phyloP scores from a whole-genome alignment of 2,113 vertebrate genomes.

The Anolis carolinensis region DNA sequence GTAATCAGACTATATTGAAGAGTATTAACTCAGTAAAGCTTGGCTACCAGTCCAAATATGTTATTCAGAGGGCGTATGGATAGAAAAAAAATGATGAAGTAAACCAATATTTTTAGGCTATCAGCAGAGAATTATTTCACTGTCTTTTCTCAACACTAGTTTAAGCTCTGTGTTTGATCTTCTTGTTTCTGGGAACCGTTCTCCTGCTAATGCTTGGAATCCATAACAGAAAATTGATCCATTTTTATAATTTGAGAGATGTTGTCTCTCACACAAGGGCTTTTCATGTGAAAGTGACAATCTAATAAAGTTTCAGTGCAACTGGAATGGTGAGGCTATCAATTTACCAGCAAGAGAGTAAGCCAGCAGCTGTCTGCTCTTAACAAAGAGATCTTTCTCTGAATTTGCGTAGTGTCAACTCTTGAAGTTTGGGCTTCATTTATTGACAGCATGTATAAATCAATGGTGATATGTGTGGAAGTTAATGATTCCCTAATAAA shows the following conservation, averaged over 20 bases:
- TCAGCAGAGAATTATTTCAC: constrained; percentile 47
- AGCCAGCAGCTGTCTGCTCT: not conserved
- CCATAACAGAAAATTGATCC: constrained; percentile 65
- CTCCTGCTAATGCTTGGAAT: constrained; percentile 67
- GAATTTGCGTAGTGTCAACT: not conserved
- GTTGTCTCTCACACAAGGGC: constrained; percentile 45
- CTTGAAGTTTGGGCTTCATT: not conserved
- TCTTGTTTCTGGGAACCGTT: constrained; percentile 56
- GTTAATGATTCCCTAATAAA: not conserved
- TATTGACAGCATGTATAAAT: constrained; percentile 21
- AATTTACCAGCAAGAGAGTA: not conserved
- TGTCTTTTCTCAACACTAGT: constrained; percentile 45
- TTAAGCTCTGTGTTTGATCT: constrained; percentile 55
- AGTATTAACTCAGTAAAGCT: constrained; percentile 6
- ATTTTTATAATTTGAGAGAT: constrained; percentile 10
- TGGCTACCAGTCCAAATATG: constrained; percentile 38
- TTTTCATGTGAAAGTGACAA: constrained; percentile 49
- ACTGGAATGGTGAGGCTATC: not conserved
- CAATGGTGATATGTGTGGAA: constrained; percentile 7
- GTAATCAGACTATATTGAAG: constrained; percentile 31
- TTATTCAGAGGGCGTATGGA: constrained; percentile 6
- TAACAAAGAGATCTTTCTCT: not conserved
- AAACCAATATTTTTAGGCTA: constrained; percentile 41
- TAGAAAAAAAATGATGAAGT: constrained; percentile 55
- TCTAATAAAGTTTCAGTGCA: constrained; percentile 35